phyloP scores from a whole-genome alignment of 2,797 vertebrate genomes.

The Nyctalus aviator region DNA sequence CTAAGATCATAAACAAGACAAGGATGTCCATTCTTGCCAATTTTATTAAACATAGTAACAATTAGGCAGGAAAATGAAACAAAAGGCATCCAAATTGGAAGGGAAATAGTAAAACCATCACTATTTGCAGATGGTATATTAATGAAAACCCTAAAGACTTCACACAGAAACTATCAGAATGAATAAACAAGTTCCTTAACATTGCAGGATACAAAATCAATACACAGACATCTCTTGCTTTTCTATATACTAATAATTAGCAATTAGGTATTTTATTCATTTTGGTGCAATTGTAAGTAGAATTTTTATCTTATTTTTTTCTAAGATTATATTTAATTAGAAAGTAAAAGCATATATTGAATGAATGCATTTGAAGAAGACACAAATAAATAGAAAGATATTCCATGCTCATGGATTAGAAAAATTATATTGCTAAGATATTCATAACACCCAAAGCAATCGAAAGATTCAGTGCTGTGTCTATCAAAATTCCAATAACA shows the following conservation, averaged over 20 bases:
- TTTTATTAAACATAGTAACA: background rate
- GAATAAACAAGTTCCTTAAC: background rate
- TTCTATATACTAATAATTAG: background rate
- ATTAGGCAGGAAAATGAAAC: background rate
- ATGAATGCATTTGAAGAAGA: background rate
- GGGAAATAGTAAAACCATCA: background rate
- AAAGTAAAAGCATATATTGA: background rate
- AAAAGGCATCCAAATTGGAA: background rate
- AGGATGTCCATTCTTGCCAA: background rate
- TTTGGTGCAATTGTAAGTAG: too few species aligned
- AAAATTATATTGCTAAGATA: background rate
- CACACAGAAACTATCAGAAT: background rate
- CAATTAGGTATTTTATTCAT: background rate
- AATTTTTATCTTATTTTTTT: too few species aligned
- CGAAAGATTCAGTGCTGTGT: background rate
- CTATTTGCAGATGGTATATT: background rate
- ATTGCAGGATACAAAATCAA: background rate
- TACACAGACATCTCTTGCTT: background rate
- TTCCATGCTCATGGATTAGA: background rate
- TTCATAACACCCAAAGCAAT: background rate
- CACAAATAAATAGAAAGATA: background rate
- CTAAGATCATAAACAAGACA: too few species aligned
- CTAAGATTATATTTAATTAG: background rate
- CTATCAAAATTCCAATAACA: background rate
- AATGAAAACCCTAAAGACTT: background rate